Evolutionary conservation across 1,140 invertebrate species (phyloP).

Genomic region (Drosophila ercepeae): DNA sequence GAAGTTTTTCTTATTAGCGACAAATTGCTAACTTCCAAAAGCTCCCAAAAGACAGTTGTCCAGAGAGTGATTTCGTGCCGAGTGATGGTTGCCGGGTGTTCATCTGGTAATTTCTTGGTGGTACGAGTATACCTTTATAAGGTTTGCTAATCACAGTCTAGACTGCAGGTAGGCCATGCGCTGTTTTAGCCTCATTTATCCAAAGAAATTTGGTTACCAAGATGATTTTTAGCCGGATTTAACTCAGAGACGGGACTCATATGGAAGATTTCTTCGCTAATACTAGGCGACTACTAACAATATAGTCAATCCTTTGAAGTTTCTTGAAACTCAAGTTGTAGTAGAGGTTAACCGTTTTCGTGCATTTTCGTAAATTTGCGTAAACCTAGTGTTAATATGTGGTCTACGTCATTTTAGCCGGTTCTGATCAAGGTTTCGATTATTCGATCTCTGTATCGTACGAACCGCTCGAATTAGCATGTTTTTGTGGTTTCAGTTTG

Average conservation of each 20-base stretch:
- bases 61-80: slow-evolving; percentile 12
- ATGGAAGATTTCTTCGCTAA: background rate
- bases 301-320: background rate
- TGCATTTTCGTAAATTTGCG: slow-evolving; percentile 12
- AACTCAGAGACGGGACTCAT: background rate
- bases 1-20: slow-evolving; percentile 70
- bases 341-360: slow-evolving; percentile 31
- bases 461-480: slow-evolving; percentile 45
- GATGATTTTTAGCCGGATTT: slow-evolving; percentile 1
- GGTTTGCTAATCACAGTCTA: slow-evolving; percentile 64
- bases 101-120: slow-evolving; percentile 1
- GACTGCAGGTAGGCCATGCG: slow-evolving; percentile 41
- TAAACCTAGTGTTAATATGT: slow-evolving; percentile 54
- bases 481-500: slow-evolving; percentile 60
- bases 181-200: slow-evolving; percentile 20
- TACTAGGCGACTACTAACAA: too few relatives aligned
- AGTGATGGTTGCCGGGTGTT: slow-evolving; percentile 23
- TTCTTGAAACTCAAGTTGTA: slow-evolving; percentile 1
- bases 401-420: slow-evolving; percentile 58
- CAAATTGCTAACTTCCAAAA: slow-evolving; percentile 54
- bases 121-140: slow-evolving; percentile 32
- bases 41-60: slow-evolving; percentile 36
- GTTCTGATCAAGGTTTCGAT: slow-evolving; percentile 51
- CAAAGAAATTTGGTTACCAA: slow-evolving; percentile 47
- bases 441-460: slow-evolving; percentile 24